Conservation (phyloP, 2,113 vertebrate species). For the Aldabrachelys gigantea region DNA sequence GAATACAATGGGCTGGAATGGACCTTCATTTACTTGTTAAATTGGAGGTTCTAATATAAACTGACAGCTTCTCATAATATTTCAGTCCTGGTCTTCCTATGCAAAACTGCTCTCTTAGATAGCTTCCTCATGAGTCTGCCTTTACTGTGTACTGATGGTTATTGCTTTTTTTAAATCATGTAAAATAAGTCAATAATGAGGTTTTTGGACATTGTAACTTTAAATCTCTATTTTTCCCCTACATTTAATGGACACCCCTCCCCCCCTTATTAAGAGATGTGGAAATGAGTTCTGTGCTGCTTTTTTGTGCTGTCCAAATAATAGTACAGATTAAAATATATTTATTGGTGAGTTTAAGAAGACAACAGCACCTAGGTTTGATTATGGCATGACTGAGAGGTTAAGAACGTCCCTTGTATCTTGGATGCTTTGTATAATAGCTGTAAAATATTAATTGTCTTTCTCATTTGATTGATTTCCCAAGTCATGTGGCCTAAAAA, state of each 20-base stretch:
- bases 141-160: constrained; percentile 36
- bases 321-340: not conserved
- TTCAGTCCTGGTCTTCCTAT: constrained; percentile 66
- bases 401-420: not conserved
- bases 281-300: constrained; percentile 18
- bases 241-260: not conserved
- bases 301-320: constrained; percentile 61
- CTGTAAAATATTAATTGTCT: constrained; percentile 7
- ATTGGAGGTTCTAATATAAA: constrained; percentile 79
- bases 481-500: not conserved
- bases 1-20: constrained; percentile 87
- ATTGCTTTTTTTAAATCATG: constrained; percentile 59
- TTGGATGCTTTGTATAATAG: not conserved
- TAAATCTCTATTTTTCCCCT: not conserved
- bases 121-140: constrained; percentile 44
- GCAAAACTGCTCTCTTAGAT: constrained; percentile 48
- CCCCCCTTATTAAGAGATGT: constrained; percentile 1
- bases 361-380: constrained; percentile 2
- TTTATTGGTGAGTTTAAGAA: constrained; percentile 49
- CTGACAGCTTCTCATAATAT: constrained; percentile 75
- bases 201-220: constrained; percentile 43
- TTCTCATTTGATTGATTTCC: not conserved
- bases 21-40: constrained; percentile 85
- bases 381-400: not conserved
- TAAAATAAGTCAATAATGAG: constrained; percentile 34